phyloP scores from a whole-genome alignment of 2,113 vertebrate species.

The Potamarius usumacintae region DNA sequence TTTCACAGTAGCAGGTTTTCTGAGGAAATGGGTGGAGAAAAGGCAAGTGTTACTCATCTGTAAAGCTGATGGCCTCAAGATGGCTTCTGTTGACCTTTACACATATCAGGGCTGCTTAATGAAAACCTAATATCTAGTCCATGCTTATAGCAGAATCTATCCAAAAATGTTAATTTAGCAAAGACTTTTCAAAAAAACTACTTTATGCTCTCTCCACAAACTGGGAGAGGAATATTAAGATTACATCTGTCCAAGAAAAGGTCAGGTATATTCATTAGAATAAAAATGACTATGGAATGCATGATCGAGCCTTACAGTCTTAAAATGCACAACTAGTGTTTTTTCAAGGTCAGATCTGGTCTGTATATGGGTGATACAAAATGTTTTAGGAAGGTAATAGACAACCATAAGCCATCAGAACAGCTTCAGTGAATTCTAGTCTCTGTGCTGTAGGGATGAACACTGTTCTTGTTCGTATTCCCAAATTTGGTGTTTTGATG shows the following conservation, averaged over 20 bases:
- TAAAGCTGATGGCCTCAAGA: slow-evolving; percentile 1
- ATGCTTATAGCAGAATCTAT: background rate
- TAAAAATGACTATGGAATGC: background rate
- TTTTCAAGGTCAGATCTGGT: background rate
- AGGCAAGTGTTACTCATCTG: background rate
- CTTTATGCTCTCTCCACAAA: background rate
- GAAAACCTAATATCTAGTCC: background rate
- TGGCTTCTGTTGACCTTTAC: slow-evolving; percentile 28
- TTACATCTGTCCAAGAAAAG: background rate
- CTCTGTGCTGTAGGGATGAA: background rate
- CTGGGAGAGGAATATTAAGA: background rate
- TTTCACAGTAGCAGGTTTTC: slow-evolving; percentile 21
- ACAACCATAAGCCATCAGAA: background rate
- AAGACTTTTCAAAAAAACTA: background rate
- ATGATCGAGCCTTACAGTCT: background rate
- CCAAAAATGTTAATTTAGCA: background rate
- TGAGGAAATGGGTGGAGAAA: background rate
- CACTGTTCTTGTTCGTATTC: background rate
- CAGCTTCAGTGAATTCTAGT: background rate
- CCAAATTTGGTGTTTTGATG: background rate
- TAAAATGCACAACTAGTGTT: background rate
- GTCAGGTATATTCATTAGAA: background rate
- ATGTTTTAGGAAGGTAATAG: background rate
- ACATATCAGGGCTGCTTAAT: background rate
- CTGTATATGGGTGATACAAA: background rate